Evolutionary conservation across 1,140 invertebrate species (phyloP), one percentile per base, ranked within the genome.

Genomic region (Drosophila parabipectinata): DNA sequence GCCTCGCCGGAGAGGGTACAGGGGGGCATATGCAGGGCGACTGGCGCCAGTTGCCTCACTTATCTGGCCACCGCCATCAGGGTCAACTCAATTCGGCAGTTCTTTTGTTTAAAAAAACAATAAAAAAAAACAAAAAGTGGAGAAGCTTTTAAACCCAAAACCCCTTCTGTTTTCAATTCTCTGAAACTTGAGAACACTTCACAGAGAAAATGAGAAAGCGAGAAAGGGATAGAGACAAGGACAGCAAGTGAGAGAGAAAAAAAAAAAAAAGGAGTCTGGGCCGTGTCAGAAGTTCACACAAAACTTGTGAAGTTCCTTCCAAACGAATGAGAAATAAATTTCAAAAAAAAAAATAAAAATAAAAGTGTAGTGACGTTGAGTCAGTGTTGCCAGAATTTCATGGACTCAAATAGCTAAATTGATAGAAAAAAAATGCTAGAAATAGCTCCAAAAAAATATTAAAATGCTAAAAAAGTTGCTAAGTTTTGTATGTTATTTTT

Each of bases 281-380:
- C 56, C 82, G 80, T 85, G 80, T 81, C 81, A 81, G 77, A 67
- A 87, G 69, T 84, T 84, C 80, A 85, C 80, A 84, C 80, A 84
- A 81, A 85, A 87, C 81, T 84, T 87, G 80, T 84, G 80, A 84
- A 84, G 72, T 84, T 76, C 39, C 77, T 62, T 32, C 21, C 21
- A 21, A 21, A 21, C 64, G 67, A 32, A 21, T 18, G 26, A 24
- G 14, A 37, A 61, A 8, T 8, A 32, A 32, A 32, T 32, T n/a
- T n/a, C n/a, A 41, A 41, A 39, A 39, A 39, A 1, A 1, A 39
- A 14, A n/a, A 39, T 14, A 15, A 15, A 44, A 39, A 54, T 28
- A 34, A 21, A 54, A 47, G 52, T 62, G 37, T 15, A 56, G 32
- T 54, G 39, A 32, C 41, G 44, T 24, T 26, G 32, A 32, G 58